Base-by-base conservation (phyloP, 2,113 vertebrate genomes). In the Macrotis lagotis region DNA sequence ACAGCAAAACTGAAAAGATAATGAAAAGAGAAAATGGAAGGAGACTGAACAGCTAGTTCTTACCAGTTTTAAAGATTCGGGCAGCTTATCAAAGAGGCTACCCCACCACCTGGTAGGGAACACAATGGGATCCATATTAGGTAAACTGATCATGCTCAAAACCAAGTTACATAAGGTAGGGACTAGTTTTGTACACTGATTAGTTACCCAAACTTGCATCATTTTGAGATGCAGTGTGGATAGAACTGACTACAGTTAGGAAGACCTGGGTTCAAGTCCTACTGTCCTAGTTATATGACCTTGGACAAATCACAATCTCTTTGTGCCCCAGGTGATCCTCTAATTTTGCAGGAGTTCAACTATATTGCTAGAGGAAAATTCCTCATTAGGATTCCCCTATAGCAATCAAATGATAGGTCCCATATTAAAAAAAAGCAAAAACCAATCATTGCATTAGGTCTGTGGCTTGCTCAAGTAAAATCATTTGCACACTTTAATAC, bases 391-490 rank as follows among this genome's bases (percentile, higher is more conserved):
- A 83, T 16, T 83, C 44, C 66, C n/a, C 19, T 83, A 44, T 44
- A 44, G 16, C 19, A 44, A 83, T 22, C 66, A 83, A 31, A 25
- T 48, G 5, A 8, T 0, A 19, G 25, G 19, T 3, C 47, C 50
- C 25, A 50, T 59, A 10, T 19, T 1, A 50, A 7, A 0, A 37
- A n/a, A 8, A 3, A 11, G 1, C 22, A n/a, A 31, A 2, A 50
- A 47, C n/a, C 24, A 28, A 24, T 48, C 90, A 88, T 50, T 59
- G 55, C 2, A 1, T 31, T 1, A 0, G 0, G 2, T 44, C 48
- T 49, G 0, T 16, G 59, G 26, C 31, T 44, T 28, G 31, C 50
- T 28, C 37, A 90, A 90, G 10, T n/a, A 8, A 14, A 26, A 6
- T 48, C 48, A 28, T 25, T 28, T 4, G 14, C 7, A 3, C 26